Evolutionary conservation across 2,797 vertebrate genomes (phyloP), one percentile per base, ranked within the genome.

Genomic region (Rhinatrema bivittatum): DNA sequence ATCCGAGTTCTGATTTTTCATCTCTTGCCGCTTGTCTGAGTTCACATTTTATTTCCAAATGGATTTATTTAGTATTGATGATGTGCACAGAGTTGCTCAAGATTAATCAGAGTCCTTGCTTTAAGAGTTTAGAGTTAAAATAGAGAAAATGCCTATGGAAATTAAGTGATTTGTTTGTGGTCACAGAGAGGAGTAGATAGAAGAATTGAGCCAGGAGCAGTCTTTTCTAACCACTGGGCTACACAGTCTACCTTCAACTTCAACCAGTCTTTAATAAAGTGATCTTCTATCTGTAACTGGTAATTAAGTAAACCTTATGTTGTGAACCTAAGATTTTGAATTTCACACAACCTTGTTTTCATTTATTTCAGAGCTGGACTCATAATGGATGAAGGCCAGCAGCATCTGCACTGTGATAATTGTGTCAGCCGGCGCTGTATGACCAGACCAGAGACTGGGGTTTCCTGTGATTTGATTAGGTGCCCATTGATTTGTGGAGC

Each of bases 391-490:
- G 81, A 70, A 37, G 73, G 74, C 37, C 76, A 88, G 37, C 78
- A 90, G 16, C 96, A 99, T 60, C 46, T 82, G 7, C 96, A 99
- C 74, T 99, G 96, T 75, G 74, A 91, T 53, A 91, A 90, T 41
- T 99, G 96, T 79, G 82, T 99, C 67, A 98, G 93, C 58, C 85
- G 94, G 46, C 78, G 95, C n/a, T 99, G 96, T 59, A 98, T 98
- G 95, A 74, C 78, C 10, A 87, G 93, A 70, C 85, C 89, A n/a
- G 92, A 98, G 60, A 58, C 70, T 3, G 91, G 85, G 3, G 60
- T 93, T 43, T 93, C 91, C 53, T 99, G 96, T 55, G 89, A 98
- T 66, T 82, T 99, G 57, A 79, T 94, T 32, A 87, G 93, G 53
- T 99, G 96, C 35, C 88, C 91, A 0, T 78, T 94, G 45, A 91